Conservation (phyloP, 2,888 invertebrate genomes). For the Erannis defoliaria region DNA sequence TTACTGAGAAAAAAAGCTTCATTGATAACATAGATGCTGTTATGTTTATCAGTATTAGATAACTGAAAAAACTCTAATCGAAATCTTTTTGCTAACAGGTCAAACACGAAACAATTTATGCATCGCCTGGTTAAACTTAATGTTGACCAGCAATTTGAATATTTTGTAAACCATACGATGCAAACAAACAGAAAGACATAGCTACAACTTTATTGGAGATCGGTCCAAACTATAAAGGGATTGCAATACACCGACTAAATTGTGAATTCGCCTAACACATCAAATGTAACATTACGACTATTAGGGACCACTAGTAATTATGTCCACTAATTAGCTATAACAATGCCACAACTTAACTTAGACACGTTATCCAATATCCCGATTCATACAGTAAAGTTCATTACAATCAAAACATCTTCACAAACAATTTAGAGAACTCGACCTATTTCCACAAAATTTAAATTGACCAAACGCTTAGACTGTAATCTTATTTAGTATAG, state of each 20-base stretch:
- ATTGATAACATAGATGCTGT: slow-evolving; percentile 15
- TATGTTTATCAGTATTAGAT: neutral
- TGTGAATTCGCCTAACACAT: slow-evolving; percentile 76
- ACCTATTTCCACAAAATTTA: slow-evolving; percentile 46
- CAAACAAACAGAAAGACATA: slow-evolving; percentile 49
- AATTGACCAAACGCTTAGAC: slow-evolving; percentile 62
- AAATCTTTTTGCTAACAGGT: slow-evolving; percentile 34
- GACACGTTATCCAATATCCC: slow-evolving; percentile 67
- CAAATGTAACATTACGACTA: slow-evolving; percentile 80
- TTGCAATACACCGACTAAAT: slow-evolving; percentile 79
- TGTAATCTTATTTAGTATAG: slow-evolving; percentile 73
- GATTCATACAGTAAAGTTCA: slow-evolving; percentile 55
- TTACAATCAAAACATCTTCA: slow-evolving; percentile 60
- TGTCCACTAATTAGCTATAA: slow-evolving; percentile 76
- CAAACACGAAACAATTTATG: slow-evolving; percentile 36
- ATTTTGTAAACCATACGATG: slow-evolving; percentile 41
- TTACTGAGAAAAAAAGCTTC: slow-evolving; percentile 57
- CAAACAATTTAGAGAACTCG: slow-evolving; percentile 44
- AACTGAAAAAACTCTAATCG: slow-evolving; percentile 1
- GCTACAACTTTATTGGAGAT: slow-evolving; percentile 60
- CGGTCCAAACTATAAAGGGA: slow-evolving; percentile 69
- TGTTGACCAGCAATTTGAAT: slow-evolving; percentile 36
- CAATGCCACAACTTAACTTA: slow-evolving; percentile 77
- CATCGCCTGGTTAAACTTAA: slow-evolving; percentile 42
- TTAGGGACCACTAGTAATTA: slow-evolving; percentile 69